Evolutionary conservation across 1,140 invertebrate species (phyloP), one percentile per base, ranked within the genome.

Genomic region (Neodiprion pinetum): DNA sequence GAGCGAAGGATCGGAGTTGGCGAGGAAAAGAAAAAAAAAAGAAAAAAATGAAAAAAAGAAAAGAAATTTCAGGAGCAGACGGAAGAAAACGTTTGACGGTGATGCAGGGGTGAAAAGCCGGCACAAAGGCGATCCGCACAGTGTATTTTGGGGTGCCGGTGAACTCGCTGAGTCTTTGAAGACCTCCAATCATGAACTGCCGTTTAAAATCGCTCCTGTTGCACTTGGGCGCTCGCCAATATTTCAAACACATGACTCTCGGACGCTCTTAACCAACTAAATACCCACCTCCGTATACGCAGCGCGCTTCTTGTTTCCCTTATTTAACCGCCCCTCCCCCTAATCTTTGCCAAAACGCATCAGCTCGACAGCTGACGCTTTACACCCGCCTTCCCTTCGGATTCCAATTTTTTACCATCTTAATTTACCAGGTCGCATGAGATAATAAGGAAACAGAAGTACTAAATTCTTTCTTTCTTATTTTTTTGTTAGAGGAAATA

Each of bases 221-320:
- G 53, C 53, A 61, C 53, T 61, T 61, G 53, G 53, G n/a, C 53
- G 53, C 53, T 61, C n/a, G 53, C 53, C 53, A 61, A 61, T 61
- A 61, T 61, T 61, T 61, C 53, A 61, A 61, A 61, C 53, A 61
- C 53, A 61, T 61, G 53, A 61, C 53, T 53, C 53, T 61, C 53
- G 53, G 53, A 61, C 53, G 11, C 53, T 61, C 28, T 40, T 17
- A 61, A 61, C 53, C 53, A 61, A 61, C 53, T 61, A 61, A 61
- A 61, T 17, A 61, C 11, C 53, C 11, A 61, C 5, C n/a, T 61
- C 0, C 28, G 28, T 40, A 40, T 40, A 40, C 28, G 28, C 28
- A 40, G 28, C 28, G 28, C 5, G 28, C 28, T 40, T 40, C 28
- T 40, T 40, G 28, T 40, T 40, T 40, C 28, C 28, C 28, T 5